phyloP scores from a whole-genome alignment of 2,113 vertebrate species.

The Triplophysa dalaica region DNA sequence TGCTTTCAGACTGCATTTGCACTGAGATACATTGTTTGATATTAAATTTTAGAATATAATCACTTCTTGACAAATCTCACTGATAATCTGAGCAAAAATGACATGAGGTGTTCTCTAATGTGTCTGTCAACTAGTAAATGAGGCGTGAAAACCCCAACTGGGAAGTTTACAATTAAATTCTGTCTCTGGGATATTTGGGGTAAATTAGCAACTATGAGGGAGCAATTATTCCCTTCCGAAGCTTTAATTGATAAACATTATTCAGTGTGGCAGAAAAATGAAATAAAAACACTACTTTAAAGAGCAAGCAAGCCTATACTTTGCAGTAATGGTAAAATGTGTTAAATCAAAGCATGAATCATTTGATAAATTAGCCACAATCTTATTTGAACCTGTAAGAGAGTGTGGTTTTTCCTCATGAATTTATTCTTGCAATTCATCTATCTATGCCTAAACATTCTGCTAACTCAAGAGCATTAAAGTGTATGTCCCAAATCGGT shows the following conservation, averaged over 20 bases:
- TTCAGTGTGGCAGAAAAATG: constrained; percentile 6
- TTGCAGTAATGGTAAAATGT: constrained; percentile 8
- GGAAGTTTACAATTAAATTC: constrained; percentile 40
- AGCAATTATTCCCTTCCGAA: constrained; percentile 2
- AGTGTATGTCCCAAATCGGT: constrained; percentile 14
- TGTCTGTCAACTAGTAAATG: constrained; percentile 33
- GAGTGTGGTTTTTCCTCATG: constrained; percentile 4
- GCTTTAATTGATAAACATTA: constrained; percentile 11
- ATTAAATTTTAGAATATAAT: not conserved
- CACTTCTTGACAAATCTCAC: not conserved
- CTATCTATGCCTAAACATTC: constrained; percentile 1
- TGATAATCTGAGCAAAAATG: constrained; percentile 3
- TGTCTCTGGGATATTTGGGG: constrained; percentile 15
- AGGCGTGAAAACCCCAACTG: constrained; percentile 35
- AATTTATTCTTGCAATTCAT: constrained; percentile 24
- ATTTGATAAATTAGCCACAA: constrained; percentile 3
- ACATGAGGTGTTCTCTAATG: not conserved
- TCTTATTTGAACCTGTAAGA: not conserved
- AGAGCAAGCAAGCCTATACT: not conserved
- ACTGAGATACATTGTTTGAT: constrained; percentile 18
- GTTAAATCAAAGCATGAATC: not conserved
- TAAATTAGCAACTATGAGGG: constrained; percentile 26
- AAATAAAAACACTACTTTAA: not conserved
- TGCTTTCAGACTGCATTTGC: not conserved
- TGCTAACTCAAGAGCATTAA: constrained; percentile 20